Base-by-base conservation (phyloP, 2,113 vertebrate genomes). In the Sardina pilchardus region DNA sequence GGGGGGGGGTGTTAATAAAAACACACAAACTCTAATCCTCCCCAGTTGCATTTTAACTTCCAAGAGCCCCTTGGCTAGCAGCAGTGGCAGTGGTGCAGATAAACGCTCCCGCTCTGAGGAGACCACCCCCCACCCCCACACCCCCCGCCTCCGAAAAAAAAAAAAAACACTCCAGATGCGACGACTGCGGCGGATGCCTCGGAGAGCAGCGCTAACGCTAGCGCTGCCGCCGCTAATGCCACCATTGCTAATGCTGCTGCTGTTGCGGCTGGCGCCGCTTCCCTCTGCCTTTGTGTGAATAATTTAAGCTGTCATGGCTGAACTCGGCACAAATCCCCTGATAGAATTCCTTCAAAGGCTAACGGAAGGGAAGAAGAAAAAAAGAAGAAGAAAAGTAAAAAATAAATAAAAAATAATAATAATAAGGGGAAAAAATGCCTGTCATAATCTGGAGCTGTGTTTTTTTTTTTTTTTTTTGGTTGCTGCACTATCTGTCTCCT, bases 311-410 rank as follows among this genome's bases (percentile, higher is more conserved):
- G 84, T 89, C 78, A 75, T 63, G 84, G 24, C 84, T 88, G 21
- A 90, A 67, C 86, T 89, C 83, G 89, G 90, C 91, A 86, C 87
- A 90, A 75, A 91, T 83, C 88, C 85, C 43, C 30, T 44, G 82
- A 86, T 91, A 83, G 59, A 85, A 82, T 83, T 16, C 21, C 85
- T 83, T 90, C 81, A 88, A 87, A 88, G 85, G 30, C 85, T 84
- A 45, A 81, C 36, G 56, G 59, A 81, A 71, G 63, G 30, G 10
- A 16, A 71, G 26, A 71, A 71, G 53, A 59, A 56, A 24, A 6
- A 34, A 34, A 34, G 30, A 71, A 34, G 26, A 34, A 7, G 8
- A 26, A 16, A 16, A 71, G 30, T 4, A 16, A 34, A 16, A 30
- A 9, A 30, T 30, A 71, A 10, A 63, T 4, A 30, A 26, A 67